Evolutionary conservation across 2,797 vertebrate genomes (phyloP), one percentile per base, ranked within the genome.

Genomic region (Pipistrellus pygmaeus): DNA sequence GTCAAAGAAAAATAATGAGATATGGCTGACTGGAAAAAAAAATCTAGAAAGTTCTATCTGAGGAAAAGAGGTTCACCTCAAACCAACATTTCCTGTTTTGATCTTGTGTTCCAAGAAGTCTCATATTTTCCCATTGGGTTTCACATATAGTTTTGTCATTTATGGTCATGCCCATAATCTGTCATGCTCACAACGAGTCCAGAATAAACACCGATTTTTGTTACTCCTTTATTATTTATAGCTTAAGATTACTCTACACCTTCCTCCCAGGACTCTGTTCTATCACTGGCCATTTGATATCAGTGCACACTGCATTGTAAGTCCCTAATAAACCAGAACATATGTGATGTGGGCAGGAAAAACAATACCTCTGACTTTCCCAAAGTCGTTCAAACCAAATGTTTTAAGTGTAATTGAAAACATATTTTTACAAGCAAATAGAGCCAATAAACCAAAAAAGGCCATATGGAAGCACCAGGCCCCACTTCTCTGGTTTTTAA

Each of bases 351-450:
- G 96, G 88, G 90, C 92, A 96, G 82, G 86, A 94, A 96, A 97
- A 97, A 92, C 88, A 97, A 68, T 95, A 93, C 73, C 94, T 97
- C 91, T 95, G 94, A 93, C 55, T 97, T 98, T 93, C 96, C 88
- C 90, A 91, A 97, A 97, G 93, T 94, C 84, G 15, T 86, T 95
- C 95, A 95, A 98, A 97, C 97, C 90, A 95, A 96, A 94, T 97
- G 55, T 96, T 98, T 97, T 96, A 96, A 96, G 75, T 86, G 72
- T 98, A 98, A 98, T 98, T 96, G 96, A 97, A 98, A 96, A 96
- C 97, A 97, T 91, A 96, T 96, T 98, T 97, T 97, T 96, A 97
- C 93, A 83, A 97, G 96, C 84, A 96, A 96, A 97, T 77, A 97
- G 88, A 96, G 95, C 96, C 96, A 97, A 81, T 96, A 97, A 98